phyloP scores from a whole-genome alignment of 2,797 vertebrate genomes.

The Adrianichthys oophorus region DNA sequence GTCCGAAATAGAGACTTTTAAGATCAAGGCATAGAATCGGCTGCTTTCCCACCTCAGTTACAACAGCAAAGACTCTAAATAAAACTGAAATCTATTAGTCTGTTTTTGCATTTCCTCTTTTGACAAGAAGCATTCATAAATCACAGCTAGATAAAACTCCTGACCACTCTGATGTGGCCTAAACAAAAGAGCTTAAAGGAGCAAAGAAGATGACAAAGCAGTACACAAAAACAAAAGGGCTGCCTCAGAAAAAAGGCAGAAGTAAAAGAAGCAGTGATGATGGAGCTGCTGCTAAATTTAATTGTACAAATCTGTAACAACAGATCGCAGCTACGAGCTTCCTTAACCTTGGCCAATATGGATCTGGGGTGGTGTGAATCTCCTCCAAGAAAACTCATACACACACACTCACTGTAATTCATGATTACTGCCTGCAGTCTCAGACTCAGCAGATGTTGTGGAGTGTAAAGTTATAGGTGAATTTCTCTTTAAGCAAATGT shows the following conservation, averaged over 20 bases:
- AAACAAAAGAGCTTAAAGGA: conserved; percentile 20
- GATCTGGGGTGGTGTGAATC: conserved; percentile 26
- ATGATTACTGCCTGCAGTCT: conserved; percentile 34
- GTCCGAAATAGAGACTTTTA: conserved; percentile 37
- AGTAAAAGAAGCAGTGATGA: background rate
- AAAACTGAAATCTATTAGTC: conserved; percentile 13
- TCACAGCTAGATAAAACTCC: conserved; percentile 16
- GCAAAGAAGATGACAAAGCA: conserved; percentile 23
- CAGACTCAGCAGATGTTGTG: conserved; percentile 19
- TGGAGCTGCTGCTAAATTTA: conserved; percentile 14
- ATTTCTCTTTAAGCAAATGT: conserved; percentile 48
- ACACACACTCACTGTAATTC: conserved; percentile 16
- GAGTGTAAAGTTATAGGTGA: conserved; percentile 32
- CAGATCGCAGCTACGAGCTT: background rate
- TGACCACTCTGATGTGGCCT: conserved; percentile 11
- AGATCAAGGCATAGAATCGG: conserved; percentile 21
- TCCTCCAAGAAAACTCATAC: conserved; percentile 19
- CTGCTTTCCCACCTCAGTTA: conserved; percentile 1
- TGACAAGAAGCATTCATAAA: background rate
- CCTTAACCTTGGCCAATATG: conserved; percentile 18
- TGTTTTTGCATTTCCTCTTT: conserved; percentile 25
- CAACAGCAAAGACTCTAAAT: conserved; percentile 11
- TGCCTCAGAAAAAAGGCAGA: conserved; percentile 8
- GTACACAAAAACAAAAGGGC: conserved; percentile 20
- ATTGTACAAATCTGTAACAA: conserved; percentile 3